These are phyloP conservation scores for Nibea coibor DNA, from an alignment of 2,113 vertebrate species.

Conservation along the genomic window DNA sequence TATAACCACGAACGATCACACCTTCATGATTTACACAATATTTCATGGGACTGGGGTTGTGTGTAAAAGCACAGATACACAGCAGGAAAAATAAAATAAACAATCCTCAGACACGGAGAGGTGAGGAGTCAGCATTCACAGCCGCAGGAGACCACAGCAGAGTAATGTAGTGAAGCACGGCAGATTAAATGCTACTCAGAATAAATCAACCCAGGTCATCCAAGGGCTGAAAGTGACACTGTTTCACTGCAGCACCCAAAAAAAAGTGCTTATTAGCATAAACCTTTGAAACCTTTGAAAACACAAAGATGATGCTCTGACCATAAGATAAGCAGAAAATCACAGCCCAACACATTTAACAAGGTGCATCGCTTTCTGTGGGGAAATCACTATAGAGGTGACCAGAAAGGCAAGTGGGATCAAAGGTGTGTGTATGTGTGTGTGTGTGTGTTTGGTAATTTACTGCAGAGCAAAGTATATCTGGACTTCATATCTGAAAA, in stretches of 20 bases:
- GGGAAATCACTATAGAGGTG: conserved; percentile 12
- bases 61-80: conserved; percentile 8
- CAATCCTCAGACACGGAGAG: conserved; percentile 31
- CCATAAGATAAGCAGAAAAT: conserved; percentile 3
- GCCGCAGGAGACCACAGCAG: conserved; percentile 44
- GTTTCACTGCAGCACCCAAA: conserved; percentile 47
- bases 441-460: not conserved
- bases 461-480: conserved; percentile 22
- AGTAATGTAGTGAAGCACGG: conserved; percentile 65
- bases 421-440: not conserved
- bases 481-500: conserved; percentile 14
- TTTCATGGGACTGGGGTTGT: not conserved
- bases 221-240: conserved; percentile 55
- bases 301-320: not conserved
- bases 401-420: conserved; percentile 5
- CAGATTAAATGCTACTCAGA: conserved; percentile 71
- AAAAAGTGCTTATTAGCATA: conserved; percentile 5
- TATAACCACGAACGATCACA: conserved; percentile 18
- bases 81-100: not conserved
- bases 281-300: not conserved
- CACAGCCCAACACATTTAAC: not conserved
- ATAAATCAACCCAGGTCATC: conserved; percentile 71
- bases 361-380: not conserved
- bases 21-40: conserved; percentile 11
- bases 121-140: conserved; percentile 64